Conservation (phyloP, 2,888 invertebrate species). For the Drosophila peninsularis region DNA sequence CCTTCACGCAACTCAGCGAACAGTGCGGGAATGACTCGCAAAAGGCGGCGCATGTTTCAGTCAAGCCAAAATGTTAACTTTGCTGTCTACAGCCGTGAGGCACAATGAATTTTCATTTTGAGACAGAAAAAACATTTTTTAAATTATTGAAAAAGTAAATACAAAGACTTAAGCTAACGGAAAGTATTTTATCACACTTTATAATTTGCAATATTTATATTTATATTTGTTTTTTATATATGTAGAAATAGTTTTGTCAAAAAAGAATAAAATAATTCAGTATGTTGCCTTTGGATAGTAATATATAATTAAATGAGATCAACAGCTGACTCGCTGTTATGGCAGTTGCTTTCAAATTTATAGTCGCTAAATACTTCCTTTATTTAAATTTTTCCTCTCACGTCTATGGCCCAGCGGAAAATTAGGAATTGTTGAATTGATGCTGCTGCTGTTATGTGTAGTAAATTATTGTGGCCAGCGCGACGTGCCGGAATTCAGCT, state of each 20-base stretch:
- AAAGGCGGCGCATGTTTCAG: slow-evolving; percentile 6
- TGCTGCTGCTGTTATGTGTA: slow-evolving; percentile 51
- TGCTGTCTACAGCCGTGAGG: slow-evolving; percentile 12
- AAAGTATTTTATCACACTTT: too few relatives aligned
- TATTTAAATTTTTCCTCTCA: slow-evolving; percentile 2
- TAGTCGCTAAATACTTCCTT: background rate
- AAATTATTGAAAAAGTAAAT: background rate
- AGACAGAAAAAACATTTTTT: background rate
- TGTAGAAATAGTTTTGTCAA: too few relatives aligned
- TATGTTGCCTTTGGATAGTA: too few relatives aligned
- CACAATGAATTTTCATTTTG: slow-evolving; percentile 10
- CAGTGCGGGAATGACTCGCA: slow-evolving; percentile 17
- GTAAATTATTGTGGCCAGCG: slow-evolving; percentile 56
- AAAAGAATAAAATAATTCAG: too few relatives aligned
- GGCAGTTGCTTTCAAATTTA: background rate
- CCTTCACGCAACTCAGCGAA: slow-evolving; percentile 10
- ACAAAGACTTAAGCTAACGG: background rate
- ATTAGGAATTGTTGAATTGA: slow-evolving; percentile 50
- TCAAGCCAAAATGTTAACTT: slow-evolving; percentile 18
- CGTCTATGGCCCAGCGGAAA: slow-evolving; percentile 4
- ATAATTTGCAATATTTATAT: too few relatives aligned
- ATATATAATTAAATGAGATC: background rate
- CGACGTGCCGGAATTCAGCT: slow-evolving; percentile 56
- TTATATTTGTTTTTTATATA: too few relatives aligned
- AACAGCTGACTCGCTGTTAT: background rate